Evolutionary conservation across 2,888 invertebrate genomes (phyloP).

Genomic region (Opisthograptis luteolata): DNA sequence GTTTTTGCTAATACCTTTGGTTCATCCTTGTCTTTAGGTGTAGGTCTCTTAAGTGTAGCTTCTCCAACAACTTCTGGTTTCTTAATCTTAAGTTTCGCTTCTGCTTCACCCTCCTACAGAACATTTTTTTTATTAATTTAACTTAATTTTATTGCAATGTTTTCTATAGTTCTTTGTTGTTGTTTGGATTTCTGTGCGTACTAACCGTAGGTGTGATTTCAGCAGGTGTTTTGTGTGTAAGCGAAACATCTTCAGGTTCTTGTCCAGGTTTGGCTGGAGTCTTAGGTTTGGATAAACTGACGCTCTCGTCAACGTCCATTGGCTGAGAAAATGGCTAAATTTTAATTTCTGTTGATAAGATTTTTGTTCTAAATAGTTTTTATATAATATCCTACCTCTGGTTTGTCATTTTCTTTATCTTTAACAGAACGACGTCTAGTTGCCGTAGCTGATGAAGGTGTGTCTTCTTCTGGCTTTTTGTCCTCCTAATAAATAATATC

Average conservation of each 20-base stretch:
- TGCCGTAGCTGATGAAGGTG: constrained; percentile 67
- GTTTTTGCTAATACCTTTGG: constrained; percentile 67
- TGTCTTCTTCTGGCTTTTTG: constrained; percentile 61
- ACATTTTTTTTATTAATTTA: constrained; percentile 29
- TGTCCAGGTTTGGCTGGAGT: constrained; percentile 67
- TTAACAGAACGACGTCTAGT: constrained; percentile 73
- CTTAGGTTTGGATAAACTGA: constrained; percentile 72
- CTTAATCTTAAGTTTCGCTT: constrained; percentile 76
- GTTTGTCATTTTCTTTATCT: constrained; percentile 74
- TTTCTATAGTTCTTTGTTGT: neutral
- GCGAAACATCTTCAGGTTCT: constrained; percentile 75
- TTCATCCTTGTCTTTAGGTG: constrained; percentile 60
- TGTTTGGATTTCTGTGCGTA: constrained; percentile 37
- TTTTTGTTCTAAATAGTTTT: constrained; percentile 12
- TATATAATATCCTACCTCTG: constrained; percentile 59
- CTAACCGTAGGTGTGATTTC: constrained; percentile 77
- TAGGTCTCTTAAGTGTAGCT: constrained; percentile 73
- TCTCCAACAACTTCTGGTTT: constrained; percentile 78
- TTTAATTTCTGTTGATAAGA: constrained; percentile 17
- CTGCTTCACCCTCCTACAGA: constrained; percentile 72
- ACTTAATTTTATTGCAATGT: constrained; percentile 3
- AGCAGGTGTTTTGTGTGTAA: constrained; percentile 79
- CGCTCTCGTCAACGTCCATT: constrained; percentile 79
- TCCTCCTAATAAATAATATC: constrained; percentile 55
- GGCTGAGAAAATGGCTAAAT: constrained; percentile 54